Evolutionary conservation across 2,888 invertebrate species (phyloP).

Genomic region (Euplagia quadripunctaria): DNA sequence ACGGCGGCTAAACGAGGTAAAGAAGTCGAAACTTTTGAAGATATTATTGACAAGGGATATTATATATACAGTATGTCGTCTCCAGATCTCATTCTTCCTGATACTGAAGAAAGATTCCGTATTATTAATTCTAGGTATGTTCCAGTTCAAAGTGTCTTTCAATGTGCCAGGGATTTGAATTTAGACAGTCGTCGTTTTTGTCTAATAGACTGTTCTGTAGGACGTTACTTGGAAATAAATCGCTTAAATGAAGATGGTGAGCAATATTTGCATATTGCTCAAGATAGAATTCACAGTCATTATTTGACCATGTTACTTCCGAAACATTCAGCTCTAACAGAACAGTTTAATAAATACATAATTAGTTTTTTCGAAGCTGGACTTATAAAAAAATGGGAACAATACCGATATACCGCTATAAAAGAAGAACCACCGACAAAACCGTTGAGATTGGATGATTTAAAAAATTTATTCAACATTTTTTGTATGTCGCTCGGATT

Average conservation of each 20-base stretch:
- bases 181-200: conserved; percentile 74
- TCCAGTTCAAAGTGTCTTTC: conserved; percentile 61
- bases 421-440: conserved; percentile 73
- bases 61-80: conserved; percentile 77
- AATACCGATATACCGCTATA: conserved; percentile 71
- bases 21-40: conserved; percentile 80
- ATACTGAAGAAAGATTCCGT: conserved; percentile 68
- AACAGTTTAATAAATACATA: conserved; percentile 67
- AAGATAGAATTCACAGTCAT: conserved; percentile 77
- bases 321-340: conserved; percentile 72
- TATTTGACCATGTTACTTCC: conserved; percentile 73
- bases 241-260: conserved; percentile 73
- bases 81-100: conserved; percentile 78
- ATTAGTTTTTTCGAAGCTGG: conserved; percentile 75
- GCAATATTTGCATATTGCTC: conserved; percentile 77
- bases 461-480: conserved; percentile 71
- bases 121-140: conserved; percentile 73
- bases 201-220: conserved; percentile 78
- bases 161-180: conserved; percentile 68
- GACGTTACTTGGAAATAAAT: conserved; percentile 71
- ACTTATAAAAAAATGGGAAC: conserved; percentile 79
- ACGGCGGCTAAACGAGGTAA: conserved; percentile 76
- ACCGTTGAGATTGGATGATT: conserved; percentile 67
- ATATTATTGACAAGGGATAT: conserved; percentile 76
- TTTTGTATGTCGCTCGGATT: conserved; percentile 57